Base-by-base conservation (phyloP, 2,888 invertebrate species). In the Machimus rusticus region DNA sequence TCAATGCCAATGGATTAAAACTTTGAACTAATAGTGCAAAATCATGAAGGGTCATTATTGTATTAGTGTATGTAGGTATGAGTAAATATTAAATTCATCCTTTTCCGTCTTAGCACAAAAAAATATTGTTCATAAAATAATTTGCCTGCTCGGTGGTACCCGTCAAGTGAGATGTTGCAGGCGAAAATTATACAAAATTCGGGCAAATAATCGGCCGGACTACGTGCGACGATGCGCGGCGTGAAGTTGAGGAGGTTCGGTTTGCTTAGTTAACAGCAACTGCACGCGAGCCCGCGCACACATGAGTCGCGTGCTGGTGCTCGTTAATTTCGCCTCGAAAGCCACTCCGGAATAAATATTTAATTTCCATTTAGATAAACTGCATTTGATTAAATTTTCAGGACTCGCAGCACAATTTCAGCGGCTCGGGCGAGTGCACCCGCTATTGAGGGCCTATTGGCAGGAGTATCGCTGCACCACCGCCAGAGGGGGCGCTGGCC, bases 351-450 rank as follows among this genome's bases (percentile, higher is more conserved):
- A 23, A 86, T 86, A 77, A 86, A 86, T 86, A 86, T 86, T 86
- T 86, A 86, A 86, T 86, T 86, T 86, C 46, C 86, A 86, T 86
- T 77, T 77, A 86, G 55, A 86, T 86, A 86, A 86, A 86, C 86
- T 46, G 86, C 34, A 55, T 86, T 86, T 77, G 86, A 86, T 86
- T 86, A 86, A 86, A 86, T 77, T 86, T 86, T 76, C 77, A 86
- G 77, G 51, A n/a, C 85, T 74, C 31, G 78, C 43, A 43, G 57
- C 66, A 39, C 39, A 51, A 55, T 81, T 81, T 28, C 19, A 78
- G 23, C 37, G 23, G 37, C 5, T 19, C 37, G 78, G n/a, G 31
- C n/a, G 12, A 39, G 28, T n/a, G 82, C 34, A 82, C 57, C 57
- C 9, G 46, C 82, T 16, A 82, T 57, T 66, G 55, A 23, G 57